Percentiles rank a stretch among this genome's conserved stretches.
Conservation (phyloP, 2,888 invertebrate species). For the Temnothorax rugatulus region DNA sequence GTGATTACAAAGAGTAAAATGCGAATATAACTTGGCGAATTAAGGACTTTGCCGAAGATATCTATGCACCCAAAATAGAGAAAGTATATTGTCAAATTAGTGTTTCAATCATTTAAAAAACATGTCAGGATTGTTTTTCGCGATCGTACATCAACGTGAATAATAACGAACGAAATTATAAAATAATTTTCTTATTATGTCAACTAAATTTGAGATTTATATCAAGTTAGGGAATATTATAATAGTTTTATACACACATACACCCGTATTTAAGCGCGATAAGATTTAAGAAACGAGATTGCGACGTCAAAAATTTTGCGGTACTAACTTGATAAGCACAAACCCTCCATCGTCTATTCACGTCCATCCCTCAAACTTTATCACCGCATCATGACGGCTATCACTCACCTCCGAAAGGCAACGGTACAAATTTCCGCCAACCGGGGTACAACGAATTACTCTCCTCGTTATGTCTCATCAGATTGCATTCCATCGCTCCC, state of each 20-base stretch:
- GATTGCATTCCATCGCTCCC: conserved; percentile 20
- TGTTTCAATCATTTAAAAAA: neutral
- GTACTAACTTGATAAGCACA: neutral
- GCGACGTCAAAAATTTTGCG: conserved; percentile 4
- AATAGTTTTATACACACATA: neutral
- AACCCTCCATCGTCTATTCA: conserved; percentile 35
- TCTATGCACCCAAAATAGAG: neutral
- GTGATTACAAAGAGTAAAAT: conserved; percentile 15
- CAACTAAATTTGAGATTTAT: conserved; percentile 2
- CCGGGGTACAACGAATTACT: conserved; percentile 24
- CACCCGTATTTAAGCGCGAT: neutral
- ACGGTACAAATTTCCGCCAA: conserved; percentile 38
- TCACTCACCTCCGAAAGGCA: conserved; percentile 26
- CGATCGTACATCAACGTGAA: neutral
- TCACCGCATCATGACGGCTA: conserved; percentile 20
- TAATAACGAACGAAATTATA: neutral
- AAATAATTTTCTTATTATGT: neutral
- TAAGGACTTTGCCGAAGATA: neutral
- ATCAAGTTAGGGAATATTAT: neutral
- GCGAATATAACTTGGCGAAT: conserved; percentile 6
- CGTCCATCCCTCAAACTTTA: conserved; percentile 14
- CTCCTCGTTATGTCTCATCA: conserved; percentile 40
- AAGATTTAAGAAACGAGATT: conserved; percentile 20
- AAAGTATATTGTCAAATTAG: neutral
- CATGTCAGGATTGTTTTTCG: neutral